Percentiles rank a stretch among this genome's conserved stretches.
These are phyloP conservation scores for Hyaena hyaena DNA, from an alignment of 2,113 vertebrate species.

Conservation along the genomic window DNA sequence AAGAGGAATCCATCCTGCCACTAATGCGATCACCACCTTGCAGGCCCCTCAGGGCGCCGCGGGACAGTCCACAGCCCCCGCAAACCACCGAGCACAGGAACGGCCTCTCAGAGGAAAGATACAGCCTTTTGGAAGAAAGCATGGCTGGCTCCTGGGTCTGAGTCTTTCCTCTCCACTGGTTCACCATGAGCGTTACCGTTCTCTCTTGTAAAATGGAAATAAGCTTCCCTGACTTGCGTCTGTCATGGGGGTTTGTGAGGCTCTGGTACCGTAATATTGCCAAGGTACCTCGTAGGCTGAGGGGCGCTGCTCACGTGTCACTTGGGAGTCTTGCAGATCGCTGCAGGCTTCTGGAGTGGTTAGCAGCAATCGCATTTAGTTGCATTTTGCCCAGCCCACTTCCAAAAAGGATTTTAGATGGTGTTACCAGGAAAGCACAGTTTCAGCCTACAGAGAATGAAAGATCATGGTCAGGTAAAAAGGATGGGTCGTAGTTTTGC, in stretches of 20 bases:
- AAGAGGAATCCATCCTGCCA: not conserved
- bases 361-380: not conserved
- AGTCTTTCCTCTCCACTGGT: not conserved
- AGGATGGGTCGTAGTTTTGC: not conserved
- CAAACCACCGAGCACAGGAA: not conserved
- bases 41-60: not conserved
- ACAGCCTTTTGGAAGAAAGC: not conserved
- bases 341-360: not conserved
- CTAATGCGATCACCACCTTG: rapidly evolving
- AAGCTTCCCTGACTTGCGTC: not conserved
- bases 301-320: not conserved
- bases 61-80: not conserved
- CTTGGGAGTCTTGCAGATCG: not conserved
- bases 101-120: not conserved
- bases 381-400: not conserved
- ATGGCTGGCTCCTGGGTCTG: not conserved
- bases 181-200: not conserved
- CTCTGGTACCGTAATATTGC: rapidly evolving
- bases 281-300: not conserved
- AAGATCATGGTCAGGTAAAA: not conserved
- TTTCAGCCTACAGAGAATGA: not conserved
- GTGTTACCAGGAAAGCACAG: not conserved
- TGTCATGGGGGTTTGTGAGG: not conserved
- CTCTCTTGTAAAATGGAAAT: not conserved
- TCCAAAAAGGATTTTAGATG: not conserved